Percentiles rank a stretch among this genome's conserved stretches.
These are phyloP conservation scores for Ctenopoma kingsleyae DNA, from an alignment of 2,797 vertebrate genomes.

Conservation along the genomic window DNA sequence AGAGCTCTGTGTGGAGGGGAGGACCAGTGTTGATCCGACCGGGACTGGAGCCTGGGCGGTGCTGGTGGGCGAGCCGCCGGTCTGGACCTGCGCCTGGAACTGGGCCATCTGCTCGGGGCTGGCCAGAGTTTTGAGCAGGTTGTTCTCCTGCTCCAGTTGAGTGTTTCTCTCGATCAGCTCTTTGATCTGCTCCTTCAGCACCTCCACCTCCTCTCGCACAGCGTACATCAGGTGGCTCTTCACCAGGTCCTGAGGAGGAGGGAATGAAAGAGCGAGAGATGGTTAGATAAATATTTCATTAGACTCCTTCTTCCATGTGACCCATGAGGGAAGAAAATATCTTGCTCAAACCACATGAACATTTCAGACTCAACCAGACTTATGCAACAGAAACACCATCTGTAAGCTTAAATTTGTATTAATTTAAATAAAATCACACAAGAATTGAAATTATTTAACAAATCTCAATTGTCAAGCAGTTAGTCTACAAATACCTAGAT, in stretches of 20 bases:
- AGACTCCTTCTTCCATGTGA: neutral
- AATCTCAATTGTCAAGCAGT: neutral
- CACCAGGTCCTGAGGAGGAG: slow-evolving; percentile 90
- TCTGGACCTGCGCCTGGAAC: slow-evolving; percentile 96
- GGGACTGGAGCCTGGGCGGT: slow-evolving; percentile 76
- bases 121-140: slow-evolving; percentile 94
- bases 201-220: slow-evolving; percentile 97
- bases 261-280: neutral
- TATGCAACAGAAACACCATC: neutral
- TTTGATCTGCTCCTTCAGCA: slow-evolving; percentile 98
- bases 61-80: slow-evolving; percentile 82
- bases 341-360: neutral
- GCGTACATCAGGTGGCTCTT: slow-evolving; percentile 99
- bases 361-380: neutral
- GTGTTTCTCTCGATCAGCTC: slow-evolving; percentile 97
- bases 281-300: neutral
- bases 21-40: slow-evolving; percentile 32
- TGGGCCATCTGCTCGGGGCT: slow-evolving; percentile 97
- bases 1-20: slow-evolving; percentile 73
- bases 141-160: slow-evolving; percentile 98
- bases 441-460: neutral
- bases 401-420: neutral
- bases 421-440: neutral
- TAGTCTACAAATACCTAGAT: neutral
- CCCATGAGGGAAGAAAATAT: neutral